A percentile compares a stretch with the other conserved stretches of the same genome.
Conservation (phyloP, 2,888 invertebrate genomes). For the Disparrhopalites patrizii region DNA sequence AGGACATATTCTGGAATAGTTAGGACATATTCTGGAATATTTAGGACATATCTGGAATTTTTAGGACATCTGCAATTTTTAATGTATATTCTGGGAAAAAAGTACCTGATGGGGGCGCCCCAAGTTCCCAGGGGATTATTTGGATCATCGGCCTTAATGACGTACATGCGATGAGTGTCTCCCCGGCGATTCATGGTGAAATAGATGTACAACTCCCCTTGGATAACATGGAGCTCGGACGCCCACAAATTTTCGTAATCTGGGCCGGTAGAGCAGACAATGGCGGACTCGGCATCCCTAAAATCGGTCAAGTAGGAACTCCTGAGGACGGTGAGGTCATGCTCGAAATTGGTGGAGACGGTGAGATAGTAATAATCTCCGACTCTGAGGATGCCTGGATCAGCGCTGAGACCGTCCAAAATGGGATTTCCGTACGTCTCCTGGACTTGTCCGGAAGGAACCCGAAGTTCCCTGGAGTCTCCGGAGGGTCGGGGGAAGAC, state of each 20-base stretch:
- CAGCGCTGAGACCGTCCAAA: slow-evolving; percentile 29
- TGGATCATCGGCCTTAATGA: slow-evolving; percentile 39
- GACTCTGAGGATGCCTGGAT: slow-evolving; percentile 24
- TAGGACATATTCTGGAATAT: too few relatives aligned
- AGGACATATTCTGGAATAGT: too few relatives aligned
- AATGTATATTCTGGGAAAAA: not conserved
- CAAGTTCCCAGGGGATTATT: slow-evolving; percentile 42
- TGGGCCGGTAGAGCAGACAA: slow-evolving; percentile 20
- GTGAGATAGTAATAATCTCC: slow-evolving; percentile 31
- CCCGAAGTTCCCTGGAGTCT: slow-evolving; percentile 11
- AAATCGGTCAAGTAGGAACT: slow-evolving; percentile 31
- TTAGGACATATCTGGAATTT: not conserved
- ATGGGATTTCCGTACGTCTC: slow-evolving; percentile 32
- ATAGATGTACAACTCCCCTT: slow-evolving; percentile 37
- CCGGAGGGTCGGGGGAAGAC: slow-evolving; percentile 35
- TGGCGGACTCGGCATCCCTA: slow-evolving; percentile 17
- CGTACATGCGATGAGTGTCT: slow-evolving; percentile 46
- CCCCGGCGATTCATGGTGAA: slow-evolving; percentile 33
- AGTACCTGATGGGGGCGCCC: slow-evolving; percentile 30
- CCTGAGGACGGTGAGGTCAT: slow-evolving; percentile 24
- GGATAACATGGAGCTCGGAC: slow-evolving; percentile 35
- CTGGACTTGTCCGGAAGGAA: slow-evolving; percentile 31
- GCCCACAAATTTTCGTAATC: slow-evolving; percentile 32
- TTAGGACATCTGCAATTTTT: not conserved
- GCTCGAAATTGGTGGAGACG: slow-evolving; percentile 25